phyloP scores from a whole-genome alignment of 2,113 vertebrate species.

The Chauna torquata region DNA sequence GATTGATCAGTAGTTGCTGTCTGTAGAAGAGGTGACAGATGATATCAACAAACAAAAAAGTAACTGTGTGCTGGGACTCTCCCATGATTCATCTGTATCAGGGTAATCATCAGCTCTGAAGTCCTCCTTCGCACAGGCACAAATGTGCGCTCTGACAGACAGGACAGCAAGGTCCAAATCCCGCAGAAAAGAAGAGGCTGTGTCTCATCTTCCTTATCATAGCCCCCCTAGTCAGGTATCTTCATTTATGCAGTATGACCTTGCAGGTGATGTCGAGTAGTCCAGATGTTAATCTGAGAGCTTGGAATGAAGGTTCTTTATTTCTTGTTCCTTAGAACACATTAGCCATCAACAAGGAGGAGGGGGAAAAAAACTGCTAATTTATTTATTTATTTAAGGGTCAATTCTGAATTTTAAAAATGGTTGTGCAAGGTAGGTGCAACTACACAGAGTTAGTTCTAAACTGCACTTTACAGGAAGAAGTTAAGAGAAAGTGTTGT shows the following conservation, averaged over 20 bases:
- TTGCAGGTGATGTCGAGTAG: background rate
- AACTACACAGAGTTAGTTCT: background rate
- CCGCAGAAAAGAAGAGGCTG: background rate
- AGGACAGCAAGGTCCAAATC: background rate
- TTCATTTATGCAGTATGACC: background rate
- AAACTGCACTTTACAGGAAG: constrained; percentile 1
- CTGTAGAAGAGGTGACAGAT: background rate
- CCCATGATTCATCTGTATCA: background rate
- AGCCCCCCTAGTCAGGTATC: background rate
- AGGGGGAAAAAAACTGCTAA: background rate
- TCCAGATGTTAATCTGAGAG: background rate
- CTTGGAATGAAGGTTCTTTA: background rate
- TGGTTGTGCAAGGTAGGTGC: background rate
- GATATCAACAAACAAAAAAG: background rate
- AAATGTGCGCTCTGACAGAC: background rate
- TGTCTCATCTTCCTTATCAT: background rate
- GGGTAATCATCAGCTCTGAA: background rate
- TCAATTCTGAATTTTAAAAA: background rate
- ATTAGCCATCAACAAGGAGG: background rate
- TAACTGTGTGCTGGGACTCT: background rate
- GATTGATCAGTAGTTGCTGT: background rate
- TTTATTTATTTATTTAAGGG: background rate
- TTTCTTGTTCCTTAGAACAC: background rate
- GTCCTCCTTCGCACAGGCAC: background rate
- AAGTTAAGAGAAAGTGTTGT: background rate